Evolutionary conservation across 2,888 invertebrate species (phyloP).

Genomic region (Hermaeophaga mercurialis): DNA sequence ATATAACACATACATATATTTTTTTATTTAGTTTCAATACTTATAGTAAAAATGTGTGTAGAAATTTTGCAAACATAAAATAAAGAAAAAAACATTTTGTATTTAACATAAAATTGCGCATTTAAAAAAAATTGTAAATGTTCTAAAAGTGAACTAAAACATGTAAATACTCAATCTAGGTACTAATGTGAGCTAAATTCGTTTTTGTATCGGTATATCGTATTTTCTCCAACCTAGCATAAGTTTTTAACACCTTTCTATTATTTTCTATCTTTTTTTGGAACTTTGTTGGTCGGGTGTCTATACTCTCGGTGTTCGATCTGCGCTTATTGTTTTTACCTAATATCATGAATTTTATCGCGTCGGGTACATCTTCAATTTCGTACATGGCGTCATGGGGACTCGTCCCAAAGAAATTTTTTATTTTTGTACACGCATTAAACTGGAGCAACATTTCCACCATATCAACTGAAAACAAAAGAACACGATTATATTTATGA

Average conservation of each 20-base stretch:
- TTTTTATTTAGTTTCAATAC: no score
- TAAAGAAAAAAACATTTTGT: no score
- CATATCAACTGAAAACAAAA: constrained; percentile 52
- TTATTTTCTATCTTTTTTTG: constrained; percentile 21
- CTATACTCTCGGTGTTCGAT: background rate
- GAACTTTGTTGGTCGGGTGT: constrained; percentile 15
- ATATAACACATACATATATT: no score
- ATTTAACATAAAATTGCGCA: no score
- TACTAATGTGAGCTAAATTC: background rate
- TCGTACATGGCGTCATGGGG: constrained; percentile 59
- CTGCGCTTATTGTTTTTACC: constrained; percentile 41
- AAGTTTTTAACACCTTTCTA: constrained; percentile 36
- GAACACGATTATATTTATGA: no score
- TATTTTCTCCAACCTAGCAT: constrained; percentile 36
- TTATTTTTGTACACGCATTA: constrained; percentile 58
- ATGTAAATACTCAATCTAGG: no score
- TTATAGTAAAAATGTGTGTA: no score
- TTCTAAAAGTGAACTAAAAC: no score
- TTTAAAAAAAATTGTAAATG: no score
- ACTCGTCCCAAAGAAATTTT: constrained; percentile 58
- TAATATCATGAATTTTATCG: constrained; percentile 45
- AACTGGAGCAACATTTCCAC: constrained; percentile 57
- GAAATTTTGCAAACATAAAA: no score
- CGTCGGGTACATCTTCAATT: constrained; percentile 47
- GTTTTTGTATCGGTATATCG: background rate